These are phyloP conservation scores for Galaxea fascicularis DNA, from an alignment of 92 coral and sea anemone species.

Conservation along the genomic window DNA sequence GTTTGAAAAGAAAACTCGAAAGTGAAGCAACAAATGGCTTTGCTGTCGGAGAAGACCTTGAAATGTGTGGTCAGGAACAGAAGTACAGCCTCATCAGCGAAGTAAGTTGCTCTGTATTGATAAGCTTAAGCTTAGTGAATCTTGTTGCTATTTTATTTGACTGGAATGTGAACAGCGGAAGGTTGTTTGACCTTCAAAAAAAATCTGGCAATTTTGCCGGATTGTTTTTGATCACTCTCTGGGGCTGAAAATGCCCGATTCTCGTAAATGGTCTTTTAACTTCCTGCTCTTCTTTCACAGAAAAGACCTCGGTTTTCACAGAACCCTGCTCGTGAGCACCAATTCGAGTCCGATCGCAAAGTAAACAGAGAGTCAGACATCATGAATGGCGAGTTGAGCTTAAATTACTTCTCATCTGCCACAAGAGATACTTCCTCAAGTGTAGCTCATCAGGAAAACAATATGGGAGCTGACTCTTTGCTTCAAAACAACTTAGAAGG, in stretches of 20 bases:
- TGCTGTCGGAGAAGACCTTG: background rate
- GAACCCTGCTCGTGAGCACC: background rate
- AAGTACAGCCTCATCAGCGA: background rate
- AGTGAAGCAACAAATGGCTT: background rate
- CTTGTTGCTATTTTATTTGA: too few relatives aligned
- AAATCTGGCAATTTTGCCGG: too few relatives aligned
- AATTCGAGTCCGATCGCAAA: background rate
- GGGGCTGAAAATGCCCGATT: background rate
- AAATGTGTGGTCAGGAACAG: background rate
- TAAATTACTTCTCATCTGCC: background rate
- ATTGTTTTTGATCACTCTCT: too few relatives aligned
- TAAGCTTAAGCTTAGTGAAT: background rate
- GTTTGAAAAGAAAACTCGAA: conserved; percentile 49
- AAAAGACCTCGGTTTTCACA: conserved; percentile 36
- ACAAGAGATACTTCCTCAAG: background rate
- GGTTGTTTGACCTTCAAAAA: background rate
- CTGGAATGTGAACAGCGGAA: background rate
- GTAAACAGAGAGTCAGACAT: background rate
- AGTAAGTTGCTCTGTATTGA: background rate
- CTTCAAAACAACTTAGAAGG: conserved; percentile 23
- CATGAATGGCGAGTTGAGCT: background rate
- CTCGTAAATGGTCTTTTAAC: background rate
- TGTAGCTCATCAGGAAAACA: background rate
- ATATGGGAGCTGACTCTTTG: conserved; percentile 6
- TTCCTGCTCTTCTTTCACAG: background rate